Percentiles rank a stretch among this genome's conserved stretches.
Conservation (phyloP, 1,140 invertebrate genomes). For the Zaprionus capensis region DNA sequence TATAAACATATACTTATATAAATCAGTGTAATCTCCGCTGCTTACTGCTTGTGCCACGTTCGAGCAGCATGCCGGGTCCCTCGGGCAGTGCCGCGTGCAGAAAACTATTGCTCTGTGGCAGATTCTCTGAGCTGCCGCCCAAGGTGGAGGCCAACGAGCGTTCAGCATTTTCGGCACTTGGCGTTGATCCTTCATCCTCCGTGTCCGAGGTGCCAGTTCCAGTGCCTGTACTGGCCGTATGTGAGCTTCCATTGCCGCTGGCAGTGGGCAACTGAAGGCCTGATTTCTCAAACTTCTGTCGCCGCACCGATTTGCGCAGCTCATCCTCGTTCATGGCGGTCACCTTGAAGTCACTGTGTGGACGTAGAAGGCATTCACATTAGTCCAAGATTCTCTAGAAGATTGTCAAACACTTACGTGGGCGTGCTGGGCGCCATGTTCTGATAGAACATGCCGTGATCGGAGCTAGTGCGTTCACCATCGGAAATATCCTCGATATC, state of each 20-base stretch:
- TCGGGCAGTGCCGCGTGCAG: slow-evolving; percentile 80
- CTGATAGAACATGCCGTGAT: slow-evolving; percentile 85
- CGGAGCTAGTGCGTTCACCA: slow-evolving; percentile 91
- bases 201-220: slow-evolving; percentile 91
- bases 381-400: background rate
- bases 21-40: background rate
- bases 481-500: slow-evolving; percentile 94
- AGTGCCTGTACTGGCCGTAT: slow-evolving; percentile 86
- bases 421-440: slow-evolving; percentile 79
- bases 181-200: slow-evolving; percentile 91
- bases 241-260: slow-evolving; percentile 82
- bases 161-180: slow-evolving; percentile 90
- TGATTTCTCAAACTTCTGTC: slow-evolving; percentile 87
- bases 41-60: slow-evolving; percentile 84
- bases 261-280: slow-evolving; percentile 84
- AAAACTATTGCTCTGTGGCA: slow-evolving; percentile 77
- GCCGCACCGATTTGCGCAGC: slow-evolving; percentile 90
- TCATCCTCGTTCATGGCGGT: slow-evolving; percentile 95
- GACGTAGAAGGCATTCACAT: background rate
- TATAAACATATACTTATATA: background rate
- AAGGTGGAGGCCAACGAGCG: slow-evolving; percentile 84
- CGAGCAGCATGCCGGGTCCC: slow-evolving; percentile 74
- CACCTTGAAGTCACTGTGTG: slow-evolving; percentile 91
- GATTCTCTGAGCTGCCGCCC: slow-evolving; percentile 81
- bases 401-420: slow-evolving; percentile 63